Evolutionary conservation across 2,888 invertebrate species (phyloP).

Genomic region (Platycheirus rosarum): DNA sequence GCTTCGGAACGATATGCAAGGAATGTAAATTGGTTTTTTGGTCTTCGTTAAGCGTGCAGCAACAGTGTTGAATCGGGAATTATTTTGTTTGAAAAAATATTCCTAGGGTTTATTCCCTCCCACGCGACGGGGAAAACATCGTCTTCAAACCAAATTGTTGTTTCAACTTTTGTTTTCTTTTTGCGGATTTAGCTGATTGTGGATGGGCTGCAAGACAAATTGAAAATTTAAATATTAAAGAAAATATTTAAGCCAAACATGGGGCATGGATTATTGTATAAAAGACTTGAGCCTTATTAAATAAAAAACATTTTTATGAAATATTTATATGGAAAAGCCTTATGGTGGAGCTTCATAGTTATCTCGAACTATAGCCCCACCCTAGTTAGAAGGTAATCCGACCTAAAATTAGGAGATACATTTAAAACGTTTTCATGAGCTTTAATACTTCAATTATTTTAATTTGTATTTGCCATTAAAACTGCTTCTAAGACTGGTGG

Average conservation of each 20-base stretch:
- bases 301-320: too few relatives aligned
- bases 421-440: too few relatives aligned
- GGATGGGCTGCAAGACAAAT: slow-evolving; percentile 53
- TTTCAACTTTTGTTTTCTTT: neutral
- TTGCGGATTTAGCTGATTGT: slow-evolving; percentile 39
- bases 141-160: slow-evolving; percentile 2
- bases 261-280: too few relatives aligned
- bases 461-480: too few relatives aligned
- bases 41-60: slow-evolving; percentile 73
- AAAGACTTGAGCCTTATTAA: too few relatives aligned
- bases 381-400: too few relatives aligned
- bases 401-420: too few relatives aligned
- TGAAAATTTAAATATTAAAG: slow-evolving; percentile 48
- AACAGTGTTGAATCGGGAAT: slow-evolving; percentile 69
- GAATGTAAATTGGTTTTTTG: slow-evolving; percentile 73
- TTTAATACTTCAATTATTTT: too few relatives aligned
- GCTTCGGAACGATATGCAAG: slow-evolving; percentile 45
- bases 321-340: too few relatives aligned
- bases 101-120: slow-evolving; percentile 9
- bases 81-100: slow-evolving; percentile 58
- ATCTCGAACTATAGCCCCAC: too few relatives aligned
- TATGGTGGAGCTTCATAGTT: too few relatives aligned
- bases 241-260: slow-evolving; percentile 1
- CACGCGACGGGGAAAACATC: neutral
- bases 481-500: too few relatives aligned